These are phyloP conservation scores for Pogona vitticeps DNA, from an alignment of 2,113 vertebrate species.

Conservation along the genomic window DNA sequence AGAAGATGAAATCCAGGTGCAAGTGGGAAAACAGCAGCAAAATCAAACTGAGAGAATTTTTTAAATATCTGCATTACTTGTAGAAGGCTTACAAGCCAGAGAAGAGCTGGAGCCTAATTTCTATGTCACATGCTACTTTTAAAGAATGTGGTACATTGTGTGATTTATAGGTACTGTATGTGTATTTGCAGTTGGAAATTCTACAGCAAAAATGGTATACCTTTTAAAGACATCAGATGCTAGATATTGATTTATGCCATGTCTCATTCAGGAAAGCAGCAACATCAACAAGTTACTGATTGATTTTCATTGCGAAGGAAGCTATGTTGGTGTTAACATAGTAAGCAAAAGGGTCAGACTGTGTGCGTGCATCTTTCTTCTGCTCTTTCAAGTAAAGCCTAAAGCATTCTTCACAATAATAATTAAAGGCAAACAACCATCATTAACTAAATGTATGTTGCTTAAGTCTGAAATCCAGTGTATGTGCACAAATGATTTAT, in stretches of 20 bases:
- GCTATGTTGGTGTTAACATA: conserved; percentile 13
- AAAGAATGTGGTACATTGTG: too few species aligned
- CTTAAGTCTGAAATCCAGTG: conserved; percentile 44
- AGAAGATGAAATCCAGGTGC: too few species aligned
- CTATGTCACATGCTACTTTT: too few species aligned
- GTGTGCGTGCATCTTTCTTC: conserved; percentile 11
- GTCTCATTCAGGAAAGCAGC: not conserved
- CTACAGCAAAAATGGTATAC: too few species aligned
- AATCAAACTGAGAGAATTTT: too few species aligned
- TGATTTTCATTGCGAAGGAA: conserved; percentile 42
- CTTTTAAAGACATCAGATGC: not conserved
- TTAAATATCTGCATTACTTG: too few species aligned
- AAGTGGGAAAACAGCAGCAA: too few species aligned
- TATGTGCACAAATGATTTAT: conserved; percentile 54
- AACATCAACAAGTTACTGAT: conserved; percentile 28
- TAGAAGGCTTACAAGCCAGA: too few species aligned
- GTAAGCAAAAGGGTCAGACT: not conserved
- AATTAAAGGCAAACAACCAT: conserved; percentile 62
- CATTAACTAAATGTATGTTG: conserved; percentile 35
- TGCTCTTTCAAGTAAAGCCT: conserved; percentile 44
- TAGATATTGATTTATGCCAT: not conserved
- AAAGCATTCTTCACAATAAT: conserved; percentile 32
- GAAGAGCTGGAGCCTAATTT: too few species aligned
- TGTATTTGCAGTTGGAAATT: too few species aligned
- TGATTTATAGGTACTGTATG: too few species aligned